Percentiles rank a stretch among this genome's conserved stretches.
These are phyloP conservation scores for Spodoptera exigua DNA, from an alignment of 2,888 invertebrate species.

Conservation along the genomic window DNA sequence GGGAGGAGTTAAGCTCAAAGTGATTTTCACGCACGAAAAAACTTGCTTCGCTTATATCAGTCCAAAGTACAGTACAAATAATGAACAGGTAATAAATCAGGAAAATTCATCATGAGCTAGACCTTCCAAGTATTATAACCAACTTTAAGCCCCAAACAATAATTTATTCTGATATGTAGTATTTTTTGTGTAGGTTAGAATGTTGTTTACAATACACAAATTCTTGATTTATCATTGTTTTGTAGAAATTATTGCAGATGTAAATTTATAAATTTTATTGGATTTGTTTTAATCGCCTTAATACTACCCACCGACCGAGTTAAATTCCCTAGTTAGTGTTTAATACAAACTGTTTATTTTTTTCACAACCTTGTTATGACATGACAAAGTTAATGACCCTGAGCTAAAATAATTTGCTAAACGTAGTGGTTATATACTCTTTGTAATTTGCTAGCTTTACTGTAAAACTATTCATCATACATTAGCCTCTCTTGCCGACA, in stretches of 20 bases:
- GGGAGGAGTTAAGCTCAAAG: slow-evolving; percentile 80
- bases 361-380: no score
- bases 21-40: slow-evolving; percentile 78
- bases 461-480: background rate
- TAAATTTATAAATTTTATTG: no score
- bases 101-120: slow-evolving; percentile 2
- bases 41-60: slow-evolving; percentile 84
- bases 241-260: no score
- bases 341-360: no score
- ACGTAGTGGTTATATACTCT: no score
- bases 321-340: no score
- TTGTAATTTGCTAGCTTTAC: no score
- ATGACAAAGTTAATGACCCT: no score
- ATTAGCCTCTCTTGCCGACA: no score
- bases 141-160: background rate
- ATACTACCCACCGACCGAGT: no score
- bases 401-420: no score
- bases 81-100: slow-evolving; percentile 75
- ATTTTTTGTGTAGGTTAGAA: slow-evolving; percentile 55
- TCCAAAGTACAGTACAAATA: slow-evolving; percentile 82
- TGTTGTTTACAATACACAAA: slow-evolving; percentile 46
- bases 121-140: background rate
- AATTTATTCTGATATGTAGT: background rate
- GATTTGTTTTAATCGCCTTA: no score
- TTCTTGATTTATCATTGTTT: slow-evolving; percentile 3